Percentiles rank a stretch among this genome's conserved stretches.
Conservation (phyloP, 1,140 invertebrate genomes). For the Gonioctena quinquepunctata region DNA sequence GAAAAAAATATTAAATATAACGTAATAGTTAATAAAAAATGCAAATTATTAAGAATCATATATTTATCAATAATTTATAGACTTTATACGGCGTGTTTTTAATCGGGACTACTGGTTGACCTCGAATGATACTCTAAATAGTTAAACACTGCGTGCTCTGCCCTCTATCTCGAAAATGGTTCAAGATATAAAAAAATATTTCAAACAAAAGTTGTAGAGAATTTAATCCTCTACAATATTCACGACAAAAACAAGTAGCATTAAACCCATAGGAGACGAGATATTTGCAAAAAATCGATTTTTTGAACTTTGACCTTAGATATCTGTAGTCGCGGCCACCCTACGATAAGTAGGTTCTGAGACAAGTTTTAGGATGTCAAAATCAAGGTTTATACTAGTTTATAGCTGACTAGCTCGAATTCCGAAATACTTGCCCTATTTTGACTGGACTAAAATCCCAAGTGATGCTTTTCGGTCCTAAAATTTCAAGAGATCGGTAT, state of each 20-base stretch:
- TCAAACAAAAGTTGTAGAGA: neutral
- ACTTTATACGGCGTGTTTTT: neutral
- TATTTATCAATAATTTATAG: neutral
- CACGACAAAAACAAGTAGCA: neutral
- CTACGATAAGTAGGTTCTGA: no score
- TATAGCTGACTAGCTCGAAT: no score
- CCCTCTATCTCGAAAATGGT: constrained; percentile 5
- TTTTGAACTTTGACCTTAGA: no score
- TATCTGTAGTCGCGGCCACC: no score
- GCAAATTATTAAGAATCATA: neutral
- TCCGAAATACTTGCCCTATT: no score
- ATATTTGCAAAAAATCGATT: constrained; percentile 1
- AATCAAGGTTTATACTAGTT: no score
- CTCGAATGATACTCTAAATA: neutral
- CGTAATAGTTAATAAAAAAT: constrained; percentile 3
- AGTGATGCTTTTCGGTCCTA: no score
- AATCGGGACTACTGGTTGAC: neutral
- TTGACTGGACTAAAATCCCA: no score
- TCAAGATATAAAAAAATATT: neutral
- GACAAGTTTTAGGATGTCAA: no score
- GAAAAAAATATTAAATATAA: constrained; percentile 7
- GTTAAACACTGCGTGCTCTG: neutral
- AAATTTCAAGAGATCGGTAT: no score
- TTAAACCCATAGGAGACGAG: neutral
- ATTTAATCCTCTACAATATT: neutral